A percentile compares a stretch with the other conserved stretches of the same genome.
Evolutionary conservation across 1,140 invertebrate species (phyloP).

Genomic region (Aphidius gifuensis): DNA sequence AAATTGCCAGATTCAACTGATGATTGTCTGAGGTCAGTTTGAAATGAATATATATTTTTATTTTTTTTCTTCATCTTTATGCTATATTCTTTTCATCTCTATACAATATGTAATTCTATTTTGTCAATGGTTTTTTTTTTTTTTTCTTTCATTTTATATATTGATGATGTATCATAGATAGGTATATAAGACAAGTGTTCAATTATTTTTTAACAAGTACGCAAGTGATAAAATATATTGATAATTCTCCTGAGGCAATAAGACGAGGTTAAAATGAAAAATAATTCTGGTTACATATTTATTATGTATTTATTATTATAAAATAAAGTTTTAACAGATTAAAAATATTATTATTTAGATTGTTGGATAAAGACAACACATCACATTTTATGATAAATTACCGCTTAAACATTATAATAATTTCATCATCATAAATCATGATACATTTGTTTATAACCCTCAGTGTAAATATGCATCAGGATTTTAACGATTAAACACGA

Average conservation of each 20-base stretch:
- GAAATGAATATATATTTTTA: neutral
- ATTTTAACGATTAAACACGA: too few relatives aligned
- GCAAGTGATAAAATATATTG: too few relatives aligned
- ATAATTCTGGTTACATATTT: too few relatives aligned
- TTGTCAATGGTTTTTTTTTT: neutral
- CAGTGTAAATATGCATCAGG: neutral
- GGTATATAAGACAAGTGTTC: neutral
- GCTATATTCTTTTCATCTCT: too few relatives aligned
- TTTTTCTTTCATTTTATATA: neutral
- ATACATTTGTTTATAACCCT: neutral
- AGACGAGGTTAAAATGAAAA: neutral
- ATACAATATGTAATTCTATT: too few relatives aligned
- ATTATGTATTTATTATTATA: too few relatives aligned
- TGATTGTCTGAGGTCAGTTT: slow-evolving; percentile 21
- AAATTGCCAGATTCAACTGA: slow-evolving; percentile 19
- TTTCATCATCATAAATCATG: slow-evolving; percentile 1
- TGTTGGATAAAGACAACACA: neutral
- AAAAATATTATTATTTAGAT: slow-evolving; percentile 1
- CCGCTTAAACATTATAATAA: neutral
- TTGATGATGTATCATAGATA: neutral
- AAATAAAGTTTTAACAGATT: neutral
- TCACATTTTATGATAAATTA: slow-evolving; percentile 1
- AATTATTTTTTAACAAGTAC: too few relatives aligned
- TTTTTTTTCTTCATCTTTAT: neutral
- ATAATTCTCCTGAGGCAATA: neutral